Conservation (phyloP, 1,140 invertebrate genomes). For the Drosophila tropicalis region DNA sequence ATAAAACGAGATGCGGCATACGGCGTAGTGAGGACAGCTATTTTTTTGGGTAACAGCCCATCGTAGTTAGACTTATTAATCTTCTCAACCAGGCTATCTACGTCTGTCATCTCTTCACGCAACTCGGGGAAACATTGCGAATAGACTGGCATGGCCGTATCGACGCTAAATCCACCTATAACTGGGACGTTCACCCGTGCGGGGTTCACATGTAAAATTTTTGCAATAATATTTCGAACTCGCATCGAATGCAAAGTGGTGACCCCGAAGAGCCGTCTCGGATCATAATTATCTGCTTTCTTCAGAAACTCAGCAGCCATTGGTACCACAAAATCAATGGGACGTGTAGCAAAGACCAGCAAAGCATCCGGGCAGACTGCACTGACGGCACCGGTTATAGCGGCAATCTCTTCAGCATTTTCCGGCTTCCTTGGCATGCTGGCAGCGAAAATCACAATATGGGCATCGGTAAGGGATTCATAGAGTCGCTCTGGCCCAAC, state of each 20-base stretch:
- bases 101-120: too few species aligned
- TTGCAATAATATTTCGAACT: slow-evolving; percentile 96
- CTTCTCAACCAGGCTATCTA: slow-evolving; percentile 86
- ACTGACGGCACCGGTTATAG: slow-evolving; percentile 85
- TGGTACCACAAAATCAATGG: slow-evolving; percentile 97
- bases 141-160: slow-evolving; percentile 96
- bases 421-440: slow-evolving; percentile 89
- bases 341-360: slow-evolving; percentile 98
- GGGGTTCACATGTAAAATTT: slow-evolving; percentile 90
- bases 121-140: slow-evolving; percentile 92
- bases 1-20: slow-evolving; percentile 96
- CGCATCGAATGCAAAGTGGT: slow-evolving; percentile 97
- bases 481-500: slow-evolving; percentile 88
- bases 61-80: slow-evolving; percentile 98
- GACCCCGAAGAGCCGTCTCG: slow-evolving; percentile 95
- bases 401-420: slow-evolving; percentile 88
- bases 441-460: slow-evolving; percentile 76
- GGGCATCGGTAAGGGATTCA: slow-evolving; percentile 85
- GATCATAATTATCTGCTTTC: slow-evolving; percentile 92
- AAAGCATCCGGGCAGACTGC: slow-evolving; percentile 94
- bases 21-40: slow-evolving; percentile 98
- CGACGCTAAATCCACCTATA: slow-evolving; percentile 91
- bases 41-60: slow-evolving; percentile 89
- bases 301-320: slow-evolving; percentile 96
- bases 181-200: slow-evolving; percentile 93